Conservation (phyloP, 2,888 invertebrate genomes). For the Scaptomyza flava region DNA sequence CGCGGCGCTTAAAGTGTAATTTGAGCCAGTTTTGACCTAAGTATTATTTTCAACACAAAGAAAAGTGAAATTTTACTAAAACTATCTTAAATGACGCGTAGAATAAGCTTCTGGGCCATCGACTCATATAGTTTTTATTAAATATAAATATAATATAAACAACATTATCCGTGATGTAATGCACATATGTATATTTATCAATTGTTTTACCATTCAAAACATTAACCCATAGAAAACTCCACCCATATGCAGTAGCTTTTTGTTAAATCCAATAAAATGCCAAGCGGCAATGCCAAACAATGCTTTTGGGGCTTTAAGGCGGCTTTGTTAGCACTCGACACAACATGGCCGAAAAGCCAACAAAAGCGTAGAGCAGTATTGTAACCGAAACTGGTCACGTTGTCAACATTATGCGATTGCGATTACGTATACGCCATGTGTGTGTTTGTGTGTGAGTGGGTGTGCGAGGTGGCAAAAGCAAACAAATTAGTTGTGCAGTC, state of each 20-base stretch:
- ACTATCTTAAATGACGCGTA: too few species aligned
- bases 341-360: slow-evolving; percentile 64
- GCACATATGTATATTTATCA: not conserved
- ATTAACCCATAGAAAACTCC: not conserved
- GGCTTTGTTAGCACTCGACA: slow-evolving; percentile 68
- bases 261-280: slow-evolving; percentile 31
- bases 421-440: slow-evolving; percentile 66
- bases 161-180: not conserved
- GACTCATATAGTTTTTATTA: too few species aligned
- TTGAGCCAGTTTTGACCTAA: not conserved
- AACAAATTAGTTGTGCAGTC: slow-evolving; percentile 65
- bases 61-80: too few species aligned
- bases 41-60: too few species aligned
- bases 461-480: slow-evolving; percentile 53
- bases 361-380: not conserved
- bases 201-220: not conserved
- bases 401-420: slow-evolving; percentile 43
- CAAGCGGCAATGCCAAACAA: slow-evolving; percentile 23
- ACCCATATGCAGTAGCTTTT: slow-evolving; percentile 6
- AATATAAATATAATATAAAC: too few species aligned
- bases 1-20: not conserved
- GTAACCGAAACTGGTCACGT: slow-evolving; percentile 47
- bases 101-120: too few species aligned
- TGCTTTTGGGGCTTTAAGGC: slow-evolving; percentile 59
- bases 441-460: slow-evolving; percentile 20